Evolutionary conservation across 2,797 vertebrate species (phyloP).

Genomic region (Lepus townsendii): DNA sequence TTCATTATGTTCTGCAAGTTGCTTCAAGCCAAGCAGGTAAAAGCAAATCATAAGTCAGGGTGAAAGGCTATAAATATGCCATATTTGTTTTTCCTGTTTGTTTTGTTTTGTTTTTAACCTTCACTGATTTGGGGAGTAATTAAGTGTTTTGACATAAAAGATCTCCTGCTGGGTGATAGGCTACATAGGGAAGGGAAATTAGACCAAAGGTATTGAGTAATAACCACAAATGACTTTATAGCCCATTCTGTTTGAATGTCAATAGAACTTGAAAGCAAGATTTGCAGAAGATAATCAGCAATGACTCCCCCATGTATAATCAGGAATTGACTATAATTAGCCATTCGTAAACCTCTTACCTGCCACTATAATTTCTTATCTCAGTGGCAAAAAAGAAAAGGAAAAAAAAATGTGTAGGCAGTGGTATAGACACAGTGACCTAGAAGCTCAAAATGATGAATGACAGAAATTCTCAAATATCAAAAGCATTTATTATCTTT

Average conservation of each 20-base stretch:
- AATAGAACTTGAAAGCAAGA: constrained; percentile 72
- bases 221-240: constrained; percentile 79
- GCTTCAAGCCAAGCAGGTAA: constrained; percentile 23
- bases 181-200: constrained; percentile 70
- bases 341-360: constrained; percentile 73
- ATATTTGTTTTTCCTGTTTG: constrained; percentile 44
- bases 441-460: constrained; percentile 58
- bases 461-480: constrained; percentile 57
- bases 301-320: constrained; percentile 71
- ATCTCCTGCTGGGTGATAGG: constrained; percentile 71
- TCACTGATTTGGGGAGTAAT: constrained; percentile 67
- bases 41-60: constrained; percentile 44
- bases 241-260: constrained; percentile 76
- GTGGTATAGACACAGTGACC: constrained; percentile 4
- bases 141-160: constrained; percentile 74
- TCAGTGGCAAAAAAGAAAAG: not conserved
- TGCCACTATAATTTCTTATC: constrained; percentile 62
- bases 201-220: constrained; percentile 74
- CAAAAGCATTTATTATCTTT: constrained; percentile 63
- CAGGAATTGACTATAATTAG: constrained; percentile 74
- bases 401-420: too few species aligned
- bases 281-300: constrained; percentile 73
- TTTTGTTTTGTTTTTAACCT: constrained; percentile 68
- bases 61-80: constrained; percentile 44
- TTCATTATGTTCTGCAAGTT: not conserved